phyloP scores from a whole-genome alignment of 2,888 invertebrate species.

The Xestia ashworthii region DNA sequence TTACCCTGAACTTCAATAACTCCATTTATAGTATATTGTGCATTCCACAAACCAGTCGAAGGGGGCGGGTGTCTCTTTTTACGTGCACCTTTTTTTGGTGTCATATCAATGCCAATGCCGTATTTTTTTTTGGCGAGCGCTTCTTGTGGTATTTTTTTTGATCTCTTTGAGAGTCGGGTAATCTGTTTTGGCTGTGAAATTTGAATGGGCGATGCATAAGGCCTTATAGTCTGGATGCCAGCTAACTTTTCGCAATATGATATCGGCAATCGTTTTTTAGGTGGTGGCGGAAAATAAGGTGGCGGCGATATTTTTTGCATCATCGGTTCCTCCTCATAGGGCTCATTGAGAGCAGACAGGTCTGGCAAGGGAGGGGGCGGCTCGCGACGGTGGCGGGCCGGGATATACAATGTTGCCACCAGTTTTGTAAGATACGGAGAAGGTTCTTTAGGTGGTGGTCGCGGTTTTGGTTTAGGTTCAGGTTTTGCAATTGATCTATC shows the following conservation, averaged over 20 bases:
- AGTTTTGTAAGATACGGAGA: constrained; percentile 84
- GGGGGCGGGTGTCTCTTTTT: constrained; percentile 77
- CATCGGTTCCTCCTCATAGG: constrained; percentile 78
- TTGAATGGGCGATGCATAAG: constrained; percentile 67
- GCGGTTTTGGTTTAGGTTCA: constrained; percentile 71
- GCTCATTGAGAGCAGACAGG: constrained; percentile 80
- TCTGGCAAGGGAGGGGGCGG: constrained; percentile 81
- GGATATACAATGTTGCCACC: constrained; percentile 76
- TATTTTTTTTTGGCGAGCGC: constrained; percentile 74
- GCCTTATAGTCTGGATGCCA: constrained; percentile 74
- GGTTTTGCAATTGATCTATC: constrained; percentile 63
- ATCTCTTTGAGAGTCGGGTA: constrained; percentile 52
- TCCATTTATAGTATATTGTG: constrained; percentile 81
- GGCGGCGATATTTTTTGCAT: constrained; percentile 77
- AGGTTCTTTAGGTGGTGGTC: constrained; percentile 66
- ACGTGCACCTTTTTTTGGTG: constrained; percentile 52
- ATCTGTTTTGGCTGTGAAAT: constrained; percentile 3
- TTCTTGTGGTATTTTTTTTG: constrained; percentile 68
- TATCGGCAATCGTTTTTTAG: constrained; percentile 79
- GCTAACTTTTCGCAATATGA: constrained; percentile 81
- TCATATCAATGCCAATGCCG: constrained; percentile 69
- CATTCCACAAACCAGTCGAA: constrained; percentile 76
- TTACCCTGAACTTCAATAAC: constrained; percentile 77
- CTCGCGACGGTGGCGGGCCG: constrained; percentile 68
- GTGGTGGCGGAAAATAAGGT: constrained; percentile 82